These are phyloP conservation scores for Syngnathoides biaculeatus DNA, from an alignment of 2,113 vertebrate genomes.

Conservation along the genomic window DNA sequence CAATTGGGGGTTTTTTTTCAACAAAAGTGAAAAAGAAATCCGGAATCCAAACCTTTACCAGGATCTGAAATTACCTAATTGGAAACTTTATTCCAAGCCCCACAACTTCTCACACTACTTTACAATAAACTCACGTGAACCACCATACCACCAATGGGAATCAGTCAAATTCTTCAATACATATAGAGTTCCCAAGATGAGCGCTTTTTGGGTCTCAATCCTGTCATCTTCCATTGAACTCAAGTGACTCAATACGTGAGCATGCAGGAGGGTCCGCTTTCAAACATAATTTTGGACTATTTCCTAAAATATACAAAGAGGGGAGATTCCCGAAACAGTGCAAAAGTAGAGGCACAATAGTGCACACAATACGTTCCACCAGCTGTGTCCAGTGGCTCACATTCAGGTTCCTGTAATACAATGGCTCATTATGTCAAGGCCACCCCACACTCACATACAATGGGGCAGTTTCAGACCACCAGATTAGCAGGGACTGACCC, in stretches of 20 bases:
- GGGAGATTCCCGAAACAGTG: neutral
- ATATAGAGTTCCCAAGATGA: neutral
- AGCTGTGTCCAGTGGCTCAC: conserved; percentile 51
- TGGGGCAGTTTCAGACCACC: conserved; percentile 53
- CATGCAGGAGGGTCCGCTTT: neutral
- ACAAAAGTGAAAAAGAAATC: too few relatives aligned
- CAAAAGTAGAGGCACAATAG: conserved; percentile 19
- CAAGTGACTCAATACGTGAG: neutral
- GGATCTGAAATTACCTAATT: too few relatives aligned
- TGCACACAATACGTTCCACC: conserved; percentile 48
- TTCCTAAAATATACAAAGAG: neutral
- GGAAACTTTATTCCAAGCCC: too few relatives aligned
- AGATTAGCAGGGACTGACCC: conserved; percentile 66
- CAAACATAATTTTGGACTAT: neutral
- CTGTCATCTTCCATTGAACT: neutral
- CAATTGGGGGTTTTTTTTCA: too few relatives aligned
- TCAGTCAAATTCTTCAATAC: neutral
- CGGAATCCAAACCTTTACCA: too few relatives aligned
- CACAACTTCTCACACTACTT: too few relatives aligned
- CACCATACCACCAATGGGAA: neutral
- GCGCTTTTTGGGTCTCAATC: neutral
- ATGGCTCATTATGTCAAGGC: conserved; percentile 70
- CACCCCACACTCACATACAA: conserved; percentile 48
- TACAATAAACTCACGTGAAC: neutral
- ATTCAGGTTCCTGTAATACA: conserved; percentile 62